Evolutionary conservation across 2,888 invertebrate species (phyloP).

Genomic region (Andrena praecox): DNA sequence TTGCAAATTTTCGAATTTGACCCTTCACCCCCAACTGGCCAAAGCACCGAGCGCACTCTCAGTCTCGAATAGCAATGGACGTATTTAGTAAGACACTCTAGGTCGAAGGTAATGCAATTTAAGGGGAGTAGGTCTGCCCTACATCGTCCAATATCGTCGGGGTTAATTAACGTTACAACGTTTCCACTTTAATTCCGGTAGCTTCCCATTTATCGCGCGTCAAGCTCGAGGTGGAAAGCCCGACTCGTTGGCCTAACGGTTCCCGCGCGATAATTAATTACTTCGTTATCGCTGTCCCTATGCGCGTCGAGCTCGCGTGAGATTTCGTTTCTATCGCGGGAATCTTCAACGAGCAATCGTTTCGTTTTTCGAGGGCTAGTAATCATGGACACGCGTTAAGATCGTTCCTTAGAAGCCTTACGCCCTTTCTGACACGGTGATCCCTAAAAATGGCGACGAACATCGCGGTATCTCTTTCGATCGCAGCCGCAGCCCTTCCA

Average conservation of each 20-base stretch:
- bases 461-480: background rate
- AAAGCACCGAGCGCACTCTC: background rate
- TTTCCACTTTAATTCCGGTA: conserved; percentile 33
- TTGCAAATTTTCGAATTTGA: background rate
- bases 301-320: background rate
- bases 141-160: conserved; percentile 21
- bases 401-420: background rate
- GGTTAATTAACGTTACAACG: conserved; percentile 51
- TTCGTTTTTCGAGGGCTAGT: background rate
- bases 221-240: conserved; percentile 21
- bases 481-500: conserved; percentile 7
- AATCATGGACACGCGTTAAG: background rate
- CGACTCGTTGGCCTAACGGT: background rate
- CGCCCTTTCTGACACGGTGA: background rate
- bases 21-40: background rate
- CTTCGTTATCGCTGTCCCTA: conserved; percentile 11
- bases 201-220: conserved; percentile 41
- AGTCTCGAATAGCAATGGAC: background rate
- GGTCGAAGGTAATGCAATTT: conserved; percentile 1
- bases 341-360: background rate
- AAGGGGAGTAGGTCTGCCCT: conserved; percentile 5
- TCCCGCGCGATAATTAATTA: conserved; percentile 41
- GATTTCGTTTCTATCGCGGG: background rate
- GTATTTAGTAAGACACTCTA: conserved; percentile 5
- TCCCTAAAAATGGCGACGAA: background rate